Conservation (phyloP, 2,113 vertebrate species). For the Chelonoidis abingdonii region DNA sequence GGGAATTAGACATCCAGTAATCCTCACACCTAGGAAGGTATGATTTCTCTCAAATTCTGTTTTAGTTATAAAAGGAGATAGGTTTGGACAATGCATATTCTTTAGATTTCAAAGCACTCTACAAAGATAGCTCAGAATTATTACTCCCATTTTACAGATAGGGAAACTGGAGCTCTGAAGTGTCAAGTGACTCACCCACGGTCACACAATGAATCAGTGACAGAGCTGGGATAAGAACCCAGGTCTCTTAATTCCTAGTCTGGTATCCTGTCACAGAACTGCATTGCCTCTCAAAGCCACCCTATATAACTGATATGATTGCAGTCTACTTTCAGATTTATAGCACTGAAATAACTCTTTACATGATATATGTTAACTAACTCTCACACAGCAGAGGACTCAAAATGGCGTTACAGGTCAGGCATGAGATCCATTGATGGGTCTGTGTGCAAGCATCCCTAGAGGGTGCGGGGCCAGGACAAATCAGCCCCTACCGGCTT, state of each 20-base stretch:
- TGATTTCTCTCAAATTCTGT: background rate
- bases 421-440: background rate
- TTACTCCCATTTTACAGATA: background rate
- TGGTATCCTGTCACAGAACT: no score
- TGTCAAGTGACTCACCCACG: background rate
- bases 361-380: background rate
- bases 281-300: no score
- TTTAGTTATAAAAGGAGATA: background rate
- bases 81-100: background rate
- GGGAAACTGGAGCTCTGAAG: background rate
- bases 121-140: background rate
- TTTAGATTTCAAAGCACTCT: background rate
- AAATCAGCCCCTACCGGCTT: no score
- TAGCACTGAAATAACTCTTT: background rate
- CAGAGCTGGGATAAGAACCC: no score
- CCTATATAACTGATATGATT: no score
- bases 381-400: background rate
- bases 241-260: no score
- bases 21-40: background rate
- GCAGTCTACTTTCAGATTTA: background rate
- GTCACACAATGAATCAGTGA: background rate
- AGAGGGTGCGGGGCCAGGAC: no score
- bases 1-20: background rate
- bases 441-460: background rate
- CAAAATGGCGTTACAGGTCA: background rate